Percentiles rank a stretch among this genome's conserved stretches.
phyloP scores from a whole-genome alignment of 1,140 invertebrate genomes.

The Globodera rostochiensis region DNA sequence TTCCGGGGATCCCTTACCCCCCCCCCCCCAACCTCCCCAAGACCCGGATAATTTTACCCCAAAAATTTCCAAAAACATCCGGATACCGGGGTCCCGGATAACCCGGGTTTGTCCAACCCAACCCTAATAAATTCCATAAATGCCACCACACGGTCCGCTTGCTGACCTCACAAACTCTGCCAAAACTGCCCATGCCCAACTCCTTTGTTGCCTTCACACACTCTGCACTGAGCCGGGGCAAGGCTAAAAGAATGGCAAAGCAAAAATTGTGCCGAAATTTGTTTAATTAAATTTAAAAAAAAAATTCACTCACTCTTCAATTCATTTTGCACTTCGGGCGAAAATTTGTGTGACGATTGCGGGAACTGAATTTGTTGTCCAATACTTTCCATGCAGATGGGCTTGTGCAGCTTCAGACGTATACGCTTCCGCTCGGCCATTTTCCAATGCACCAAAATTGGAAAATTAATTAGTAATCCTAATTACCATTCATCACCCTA shows the following conservation, averaged over 20 bases:
- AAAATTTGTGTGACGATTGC: slow-evolving; percentile 33
- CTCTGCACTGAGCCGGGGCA: slow-evolving; percentile 41
- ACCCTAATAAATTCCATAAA: no score
- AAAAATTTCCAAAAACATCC: no score
- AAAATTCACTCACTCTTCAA: slow-evolving; percentile 47
- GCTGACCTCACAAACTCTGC: slow-evolving; percentile 88
- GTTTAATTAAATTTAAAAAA: neutral
- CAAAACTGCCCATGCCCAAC: slow-evolving; percentile 92
- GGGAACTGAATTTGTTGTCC: slow-evolving; percentile 44
- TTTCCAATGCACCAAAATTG: slow-evolving; percentile 34
- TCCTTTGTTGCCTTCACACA: slow-evolving; percentile 68
- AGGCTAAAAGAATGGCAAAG: slow-evolving; percentile 35
- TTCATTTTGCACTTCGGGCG: slow-evolving; percentile 54
- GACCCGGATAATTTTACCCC: no score
- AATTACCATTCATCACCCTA: no score
- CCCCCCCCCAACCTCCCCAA: no score
- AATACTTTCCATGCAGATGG: slow-evolving; percentile 49
- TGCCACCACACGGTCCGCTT: no score
- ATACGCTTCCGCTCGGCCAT: slow-evolving; percentile 13
- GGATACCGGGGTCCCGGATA: no score
- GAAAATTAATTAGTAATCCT: neutral
- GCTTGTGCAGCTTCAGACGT: slow-evolving; percentile 49
- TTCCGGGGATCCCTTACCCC: no score
- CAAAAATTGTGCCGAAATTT: no score
- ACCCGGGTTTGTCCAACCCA: no score